Evolutionary conservation across 2,888 invertebrate genomes (phyloP).

Genomic region (Argynnis bischoffii): DNA sequence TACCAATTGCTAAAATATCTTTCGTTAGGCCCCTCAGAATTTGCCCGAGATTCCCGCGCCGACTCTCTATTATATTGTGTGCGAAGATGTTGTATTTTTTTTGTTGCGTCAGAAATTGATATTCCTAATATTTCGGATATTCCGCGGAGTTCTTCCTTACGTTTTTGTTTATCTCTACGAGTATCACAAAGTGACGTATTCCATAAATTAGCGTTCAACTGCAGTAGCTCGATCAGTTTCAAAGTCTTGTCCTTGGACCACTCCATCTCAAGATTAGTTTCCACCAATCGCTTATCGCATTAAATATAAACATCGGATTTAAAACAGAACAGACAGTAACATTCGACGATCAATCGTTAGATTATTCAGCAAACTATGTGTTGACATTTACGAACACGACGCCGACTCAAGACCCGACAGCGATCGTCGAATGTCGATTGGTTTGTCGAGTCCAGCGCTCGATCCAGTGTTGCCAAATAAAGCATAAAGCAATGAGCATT

Average conservation of each 20-base stretch:
- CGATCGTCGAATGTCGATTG: constrained; percentile 40
- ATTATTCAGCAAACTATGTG: constrained; percentile 51
- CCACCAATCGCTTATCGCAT: constrained; percentile 42
- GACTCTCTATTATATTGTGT: constrained; percentile 84
- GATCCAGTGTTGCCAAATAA: constrained; percentile 36
- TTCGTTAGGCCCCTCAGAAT: constrained; percentile 77
- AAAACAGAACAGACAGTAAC: constrained; percentile 35
- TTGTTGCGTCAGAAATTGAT: constrained; percentile 76
- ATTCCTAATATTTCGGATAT: constrained; percentile 67
- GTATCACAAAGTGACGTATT: constrained; percentile 71
- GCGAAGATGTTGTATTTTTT: constrained; percentile 83
- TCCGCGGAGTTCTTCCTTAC: constrained; percentile 68
- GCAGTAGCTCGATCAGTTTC: constrained; percentile 71
- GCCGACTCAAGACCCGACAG: constrained; percentile 36
- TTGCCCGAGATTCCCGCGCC: constrained; percentile 77
- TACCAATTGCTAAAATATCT: constrained; percentile 79
- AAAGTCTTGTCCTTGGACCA: constrained; percentile 77
- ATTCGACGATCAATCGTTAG: constrained; percentile 58
- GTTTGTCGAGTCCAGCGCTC: constrained; percentile 33
- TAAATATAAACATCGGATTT: constrained; percentile 52
- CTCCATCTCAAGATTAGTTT: constrained; percentile 60
- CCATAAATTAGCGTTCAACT: constrained; percentile 71
- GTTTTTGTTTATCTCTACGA: constrained; percentile 72
- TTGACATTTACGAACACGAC: constrained; percentile 22
- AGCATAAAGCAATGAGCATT: no score